phyloP scores from a whole-genome alignment of 1,140 invertebrate species.

The Hyposmocoma kahamanoa region DNA sequence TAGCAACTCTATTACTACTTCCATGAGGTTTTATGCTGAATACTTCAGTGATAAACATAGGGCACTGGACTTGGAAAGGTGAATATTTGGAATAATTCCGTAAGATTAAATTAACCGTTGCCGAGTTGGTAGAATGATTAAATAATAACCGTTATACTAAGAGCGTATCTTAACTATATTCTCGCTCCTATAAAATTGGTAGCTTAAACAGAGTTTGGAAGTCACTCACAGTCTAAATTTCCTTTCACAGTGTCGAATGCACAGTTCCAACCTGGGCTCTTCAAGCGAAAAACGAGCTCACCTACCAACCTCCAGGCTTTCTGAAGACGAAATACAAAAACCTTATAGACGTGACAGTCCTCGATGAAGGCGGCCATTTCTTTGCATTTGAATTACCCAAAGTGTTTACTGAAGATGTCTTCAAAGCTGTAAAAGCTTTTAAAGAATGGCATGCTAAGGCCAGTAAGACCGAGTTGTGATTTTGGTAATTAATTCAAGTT shows the following conservation, averaged over 20 bases:
- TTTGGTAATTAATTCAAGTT: no score
- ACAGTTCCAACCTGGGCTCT: slow-evolving; percentile 78
- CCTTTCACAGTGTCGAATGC: slow-evolving; percentile 49
- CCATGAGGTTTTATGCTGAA: slow-evolving; percentile 85
- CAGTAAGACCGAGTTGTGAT: slow-evolving; percentile 22
- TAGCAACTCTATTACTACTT: slow-evolving; percentile 84
- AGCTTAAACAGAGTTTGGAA: not conserved
- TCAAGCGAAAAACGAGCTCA: slow-evolving; percentile 77
- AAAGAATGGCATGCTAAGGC: slow-evolving; percentile 26
- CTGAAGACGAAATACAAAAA: slow-evolving; percentile 76
- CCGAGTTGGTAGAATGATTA: not conserved
- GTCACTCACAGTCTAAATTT: not conserved
- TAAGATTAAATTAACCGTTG: not conserved
- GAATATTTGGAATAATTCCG: slow-evolving; percentile 3
- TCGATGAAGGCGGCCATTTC: slow-evolving; percentile 86
- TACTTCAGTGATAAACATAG: slow-evolving; percentile 60
- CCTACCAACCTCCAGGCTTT: slow-evolving; percentile 72
- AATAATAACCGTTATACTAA: no score
- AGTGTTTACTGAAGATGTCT: slow-evolving; percentile 78
- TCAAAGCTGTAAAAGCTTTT: slow-evolving; percentile 46
- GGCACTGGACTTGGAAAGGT: slow-evolving; percentile 61
- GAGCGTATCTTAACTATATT: no score
- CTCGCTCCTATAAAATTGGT: not conserved
- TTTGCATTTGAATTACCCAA: slow-evolving; percentile 86
- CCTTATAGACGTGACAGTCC: slow-evolving; percentile 74